Conservation (phyloP, 2,797 vertebrate species). For the Chaetodon trifasciatus region DNA sequence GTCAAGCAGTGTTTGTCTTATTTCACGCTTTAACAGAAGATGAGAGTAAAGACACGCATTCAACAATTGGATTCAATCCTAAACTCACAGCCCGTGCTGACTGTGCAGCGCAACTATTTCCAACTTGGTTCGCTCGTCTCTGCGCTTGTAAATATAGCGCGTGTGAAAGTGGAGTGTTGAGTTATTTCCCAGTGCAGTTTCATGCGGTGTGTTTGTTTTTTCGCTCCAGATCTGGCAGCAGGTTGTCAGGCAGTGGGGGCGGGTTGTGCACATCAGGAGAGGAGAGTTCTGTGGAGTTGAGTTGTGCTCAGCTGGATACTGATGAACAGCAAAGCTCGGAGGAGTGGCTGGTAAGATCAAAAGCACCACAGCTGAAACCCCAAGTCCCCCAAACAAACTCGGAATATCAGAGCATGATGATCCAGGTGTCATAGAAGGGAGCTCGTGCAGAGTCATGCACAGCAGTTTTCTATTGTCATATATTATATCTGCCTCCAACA, state of each 20-base stretch:
- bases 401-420: slow-evolving; percentile 21
- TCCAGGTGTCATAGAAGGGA: slow-evolving; percentile 15
- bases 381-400: slow-evolving; percentile 26
- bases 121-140: slow-evolving; percentile 13
- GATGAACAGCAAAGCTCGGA: slow-evolving; percentile 67
- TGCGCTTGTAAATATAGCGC: slow-evolving; percentile 24
- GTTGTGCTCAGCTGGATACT: slow-evolving; percentile 67
- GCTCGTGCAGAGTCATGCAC: not conserved
- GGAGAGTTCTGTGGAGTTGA: slow-evolving; percentile 71
- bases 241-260: slow-evolving; percentile 60
- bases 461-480: not conserved
- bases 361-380: slow-evolving; percentile 45
- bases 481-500: not conserved
- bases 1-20: not conserved
- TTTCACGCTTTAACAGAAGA: not conserved
- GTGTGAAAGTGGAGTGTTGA: slow-evolving; percentile 44
- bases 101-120: slow-evolving; percentile 4
- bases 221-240: slow-evolving; percentile 72
- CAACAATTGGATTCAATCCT: slow-evolving; percentile 3
- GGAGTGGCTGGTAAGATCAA: slow-evolving; percentile 77
- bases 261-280: slow-evolving; percentile 70
- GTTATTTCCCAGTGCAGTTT: slow-evolving; percentile 36
- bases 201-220: slow-evolving; percentile 49
- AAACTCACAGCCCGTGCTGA: not conserved
- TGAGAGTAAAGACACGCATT: slow-evolving; percentile 19